Percentiles rank a stretch among this genome's conserved stretches.
These are phyloP conservation scores for Glyphotaelius pellucidus DNA, from an alignment of 2,888 invertebrate species.

Conservation along the genomic window DNA sequence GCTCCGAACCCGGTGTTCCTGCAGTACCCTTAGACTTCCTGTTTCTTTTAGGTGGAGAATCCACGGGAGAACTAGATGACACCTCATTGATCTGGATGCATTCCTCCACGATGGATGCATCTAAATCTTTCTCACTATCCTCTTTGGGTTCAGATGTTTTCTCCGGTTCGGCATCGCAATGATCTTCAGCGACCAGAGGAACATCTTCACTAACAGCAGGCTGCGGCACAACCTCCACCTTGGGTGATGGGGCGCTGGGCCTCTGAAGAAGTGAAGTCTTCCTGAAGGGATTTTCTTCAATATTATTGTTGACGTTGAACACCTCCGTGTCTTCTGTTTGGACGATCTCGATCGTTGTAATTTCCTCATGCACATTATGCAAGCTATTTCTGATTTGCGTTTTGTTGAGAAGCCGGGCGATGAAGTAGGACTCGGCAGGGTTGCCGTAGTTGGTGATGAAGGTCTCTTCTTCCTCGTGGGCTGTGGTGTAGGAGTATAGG, in stretches of 20 bases:
- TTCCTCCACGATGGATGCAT: constrained; percentile 68
- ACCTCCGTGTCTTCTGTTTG: constrained; percentile 43
- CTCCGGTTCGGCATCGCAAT: constrained; percentile 33
- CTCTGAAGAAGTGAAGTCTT: constrained; percentile 59
- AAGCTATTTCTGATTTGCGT: constrained; percentile 73
- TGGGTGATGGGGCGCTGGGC: constrained; percentile 42
- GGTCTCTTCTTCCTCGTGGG: constrained; percentile 68
- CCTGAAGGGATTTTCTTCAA: constrained; percentile 52
- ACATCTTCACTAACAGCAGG: neutral
- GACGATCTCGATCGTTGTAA: constrained; percentile 67
- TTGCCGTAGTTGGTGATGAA: constrained; percentile 74
- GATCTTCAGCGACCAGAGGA: constrained; percentile 27
- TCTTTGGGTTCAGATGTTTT: neutral
- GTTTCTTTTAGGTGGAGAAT: constrained; percentile 71
- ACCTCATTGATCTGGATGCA: constrained; percentile 83
- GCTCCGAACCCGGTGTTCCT: neutral
- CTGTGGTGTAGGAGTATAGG: constrained; percentile 19
- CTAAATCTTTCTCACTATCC: constrained; percentile 11
- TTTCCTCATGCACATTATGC: constrained; percentile 73
- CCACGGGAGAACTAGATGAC: constrained; percentile 80
- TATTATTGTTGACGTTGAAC: constrained; percentile 54
- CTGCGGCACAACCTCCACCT: constrained; percentile 14
- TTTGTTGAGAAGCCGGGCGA: constrained; percentile 74
- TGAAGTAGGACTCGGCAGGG: constrained; percentile 76
- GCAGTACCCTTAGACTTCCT: constrained; percentile 69